A percentile compares a stretch with the other conserved stretches of the same genome.
Conservation (phyloP, 2,888 invertebrate species). For the Tenthredo scrophulariae region DNA sequence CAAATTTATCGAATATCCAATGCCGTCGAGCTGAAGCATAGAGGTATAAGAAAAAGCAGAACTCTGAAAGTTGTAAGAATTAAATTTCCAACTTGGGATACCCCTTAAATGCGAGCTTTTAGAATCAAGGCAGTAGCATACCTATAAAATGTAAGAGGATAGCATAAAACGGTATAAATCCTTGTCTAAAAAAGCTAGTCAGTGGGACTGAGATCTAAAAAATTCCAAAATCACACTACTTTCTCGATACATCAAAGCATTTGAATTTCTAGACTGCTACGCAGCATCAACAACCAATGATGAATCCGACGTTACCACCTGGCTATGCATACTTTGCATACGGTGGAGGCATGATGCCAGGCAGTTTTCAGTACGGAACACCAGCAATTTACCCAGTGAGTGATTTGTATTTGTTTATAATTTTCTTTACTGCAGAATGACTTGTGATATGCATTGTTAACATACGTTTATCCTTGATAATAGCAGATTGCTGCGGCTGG, state of each 20-base stretch:
- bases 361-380: slow-evolving; percentile 86
- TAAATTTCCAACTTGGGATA: too few species aligned
- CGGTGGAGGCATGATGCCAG: slow-evolving; percentile 84
- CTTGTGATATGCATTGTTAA: background rate
- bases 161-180: background rate
- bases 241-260: background rate
- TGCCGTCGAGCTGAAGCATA: too few species aligned
- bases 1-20: background rate
- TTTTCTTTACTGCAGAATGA: slow-evolving; percentile 45
- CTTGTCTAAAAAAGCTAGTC: background rate
- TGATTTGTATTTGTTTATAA: slow-evolving; percentile 57
- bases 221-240: background rate
- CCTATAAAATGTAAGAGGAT: background rate
- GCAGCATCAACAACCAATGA: slow-evolving; percentile 84
- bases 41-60: too few species aligned
- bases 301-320: slow-evolving; percentile 84
- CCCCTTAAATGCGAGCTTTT: background rate
- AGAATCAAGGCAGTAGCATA: too few species aligned
- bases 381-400: slow-evolving; percentile 86
- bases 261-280: slow-evolving; percentile 75
- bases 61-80: background rate
- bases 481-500: slow-evolving; percentile 87
- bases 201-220: background rate
- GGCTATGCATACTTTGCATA: slow-evolving; percentile 89
- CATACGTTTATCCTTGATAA: slow-evolving; percentile 59